phyloP scores from a whole-genome alignment of 2,113 vertebrate genomes.

The Lophius piscatorius region DNA sequence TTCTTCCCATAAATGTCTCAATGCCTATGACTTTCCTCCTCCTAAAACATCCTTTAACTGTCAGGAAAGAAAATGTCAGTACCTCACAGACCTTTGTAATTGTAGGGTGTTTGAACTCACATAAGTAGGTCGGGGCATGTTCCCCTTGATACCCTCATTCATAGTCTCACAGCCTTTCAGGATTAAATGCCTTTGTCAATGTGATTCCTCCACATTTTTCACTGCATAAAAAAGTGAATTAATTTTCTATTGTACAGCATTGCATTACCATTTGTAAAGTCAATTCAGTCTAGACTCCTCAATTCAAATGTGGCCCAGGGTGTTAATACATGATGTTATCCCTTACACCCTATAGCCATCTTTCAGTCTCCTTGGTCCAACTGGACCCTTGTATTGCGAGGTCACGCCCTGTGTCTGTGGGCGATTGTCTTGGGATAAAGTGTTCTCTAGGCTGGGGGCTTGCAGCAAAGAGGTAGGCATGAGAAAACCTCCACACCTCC shows the following conservation, averaged over 20 bases:
- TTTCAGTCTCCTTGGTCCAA: constrained; percentile 73
- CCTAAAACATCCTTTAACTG: constrained; percentile 2
- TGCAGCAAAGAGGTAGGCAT: constrained; percentile 75
- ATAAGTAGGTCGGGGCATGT: constrained; percentile 21
- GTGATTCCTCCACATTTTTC: constrained; percentile 22
- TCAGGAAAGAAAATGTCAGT: constrained; percentile 2
- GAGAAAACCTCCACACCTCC: constrained; percentile 46
- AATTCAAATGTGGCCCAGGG: constrained; percentile 61
- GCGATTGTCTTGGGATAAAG: constrained; percentile 71
- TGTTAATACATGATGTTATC: constrained; percentile 76
- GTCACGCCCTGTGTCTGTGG: constrained; percentile 65
- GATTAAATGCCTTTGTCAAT: constrained; percentile 17
- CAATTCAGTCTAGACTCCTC: constrained; percentile 45
- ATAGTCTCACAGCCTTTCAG: constrained; percentile 11
- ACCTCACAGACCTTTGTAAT: constrained; percentile 3
- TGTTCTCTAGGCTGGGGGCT: constrained; percentile 65
- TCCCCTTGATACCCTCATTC: background rate
- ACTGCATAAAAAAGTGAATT: constrained; percentile 18
- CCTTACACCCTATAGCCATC: constrained; percentile 79
- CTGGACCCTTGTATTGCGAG: constrained; percentile 58
- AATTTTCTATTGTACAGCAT: constrained; percentile 31
- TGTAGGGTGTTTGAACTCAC: constrained; percentile 14
- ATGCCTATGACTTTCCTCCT: background rate
- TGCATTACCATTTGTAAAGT: constrained; percentile 52
- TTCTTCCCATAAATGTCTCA: background rate